Evolutionary conservation across 2,113 vertebrate genomes (phyloP).

Genomic region (Megaceryle torquata): DNA sequence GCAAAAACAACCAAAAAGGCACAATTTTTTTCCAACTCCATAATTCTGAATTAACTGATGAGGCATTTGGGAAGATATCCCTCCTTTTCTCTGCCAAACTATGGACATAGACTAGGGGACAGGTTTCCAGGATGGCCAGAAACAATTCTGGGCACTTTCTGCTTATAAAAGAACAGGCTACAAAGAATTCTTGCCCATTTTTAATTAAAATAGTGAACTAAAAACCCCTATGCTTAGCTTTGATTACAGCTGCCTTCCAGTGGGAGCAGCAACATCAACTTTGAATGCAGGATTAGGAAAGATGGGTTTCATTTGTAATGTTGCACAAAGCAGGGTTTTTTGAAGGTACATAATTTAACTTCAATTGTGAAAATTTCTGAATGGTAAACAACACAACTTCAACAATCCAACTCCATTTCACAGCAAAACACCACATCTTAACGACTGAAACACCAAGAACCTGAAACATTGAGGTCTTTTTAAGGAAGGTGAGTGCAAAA

Average conservation of each 20-base stretch:
- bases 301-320: rapidly evolving
- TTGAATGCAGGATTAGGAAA: neutral
- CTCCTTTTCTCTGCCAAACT: neutral
- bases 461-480: neutral
- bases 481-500: neutral
- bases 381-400: neutral
- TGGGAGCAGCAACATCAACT: neutral
- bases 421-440: neutral
- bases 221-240: neutral
- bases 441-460: neutral
- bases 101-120: neutral
- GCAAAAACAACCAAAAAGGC: neutral
- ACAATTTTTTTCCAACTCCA: neutral
- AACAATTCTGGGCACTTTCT: neutral
- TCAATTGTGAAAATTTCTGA: neutral
- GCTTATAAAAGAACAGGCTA: neutral
- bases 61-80: neutral
- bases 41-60: neutral
- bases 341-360: neutral
- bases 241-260: neutral
- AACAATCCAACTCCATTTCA: neutral
- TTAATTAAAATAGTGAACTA: neutral
- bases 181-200: neutral
- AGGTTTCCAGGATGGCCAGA: neutral
- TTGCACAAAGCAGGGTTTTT: neutral